Evolutionary conservation across 37 sponge, comb jelly and placozoan genomes (phyloP).

Genomic region (Bolinopsis microptera): DNA sequence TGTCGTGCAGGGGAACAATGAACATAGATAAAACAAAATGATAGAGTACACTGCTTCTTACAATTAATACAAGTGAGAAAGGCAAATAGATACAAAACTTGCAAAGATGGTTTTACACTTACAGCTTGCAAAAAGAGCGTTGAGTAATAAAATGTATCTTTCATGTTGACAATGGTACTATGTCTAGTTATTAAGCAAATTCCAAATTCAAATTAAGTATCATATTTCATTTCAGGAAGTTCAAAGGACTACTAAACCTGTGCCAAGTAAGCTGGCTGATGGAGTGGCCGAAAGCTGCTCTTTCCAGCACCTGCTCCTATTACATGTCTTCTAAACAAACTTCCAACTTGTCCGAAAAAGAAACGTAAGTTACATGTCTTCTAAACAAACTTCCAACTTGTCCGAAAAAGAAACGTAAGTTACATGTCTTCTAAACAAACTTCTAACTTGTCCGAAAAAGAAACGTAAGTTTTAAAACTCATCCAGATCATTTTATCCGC

Average conservation of each 20-base stretch:
- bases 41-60: too few relatives aligned
- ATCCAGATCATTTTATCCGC: too few relatives aligned
- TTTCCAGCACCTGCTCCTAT: conserved; percentile 33
- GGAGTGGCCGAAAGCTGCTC: conserved; percentile 32
- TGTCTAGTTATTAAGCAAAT: too few relatives aligned
- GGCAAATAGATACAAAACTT: too few relatives aligned
- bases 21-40: too few relatives aligned
- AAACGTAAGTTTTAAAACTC: conserved; percentile 58
- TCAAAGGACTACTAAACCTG: conserved; percentile 53
- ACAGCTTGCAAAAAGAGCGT: too few relatives aligned
- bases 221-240: conserved; percentile 23
- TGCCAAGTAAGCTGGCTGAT: conserved; percentile 57
- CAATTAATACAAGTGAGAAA: too few relatives aligned
- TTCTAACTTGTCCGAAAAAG: background rate
- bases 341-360: background rate
- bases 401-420: conserved; percentile 13
- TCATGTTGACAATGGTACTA: too few relatives aligned
- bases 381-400: background rate
- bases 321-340: conserved; percentile 36
- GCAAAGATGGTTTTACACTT: too few relatives aligned
- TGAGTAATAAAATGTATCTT: too few relatives aligned
- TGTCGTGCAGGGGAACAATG: too few relatives aligned
- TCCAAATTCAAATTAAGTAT: too few relatives aligned
- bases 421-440: conserved; percentile 36
- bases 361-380: conserved; percentile 32